phyloP scores from a whole-genome alignment of 2,113 vertebrate species.

The Vicugna pacos region DNA sequence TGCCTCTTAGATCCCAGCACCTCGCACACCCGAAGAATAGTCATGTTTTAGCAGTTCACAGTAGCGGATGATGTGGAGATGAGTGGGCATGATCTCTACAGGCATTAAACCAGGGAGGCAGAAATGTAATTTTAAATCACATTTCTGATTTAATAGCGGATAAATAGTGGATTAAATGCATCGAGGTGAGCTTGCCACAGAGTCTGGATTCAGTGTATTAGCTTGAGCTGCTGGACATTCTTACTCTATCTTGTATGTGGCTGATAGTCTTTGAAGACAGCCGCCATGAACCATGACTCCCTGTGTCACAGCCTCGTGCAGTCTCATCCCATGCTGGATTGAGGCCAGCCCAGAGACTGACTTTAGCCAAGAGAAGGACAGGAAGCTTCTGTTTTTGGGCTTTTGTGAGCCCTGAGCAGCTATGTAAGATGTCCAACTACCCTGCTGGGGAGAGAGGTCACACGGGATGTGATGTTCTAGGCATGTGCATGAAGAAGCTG shows the following conservation, averaged over 20 bases:
- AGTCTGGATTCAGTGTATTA: neutral
- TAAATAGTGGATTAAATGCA: neutral
- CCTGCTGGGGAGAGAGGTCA: neutral
- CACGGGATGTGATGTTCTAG: fast-evolving
- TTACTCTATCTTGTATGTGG: neutral
- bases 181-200: neutral
- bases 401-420: neutral
- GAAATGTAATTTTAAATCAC: neutral
- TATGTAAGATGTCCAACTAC: neutral
- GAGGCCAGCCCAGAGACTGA: neutral
- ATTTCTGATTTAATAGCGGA: neutral
- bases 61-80: neutral
- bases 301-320: fast-evolving
- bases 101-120: neutral
- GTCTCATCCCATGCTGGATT: neutral
- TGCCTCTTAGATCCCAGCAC: neutral
- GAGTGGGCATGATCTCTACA: neutral
- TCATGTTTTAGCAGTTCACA: neutral
- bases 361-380: neutral
- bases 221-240: neutral
- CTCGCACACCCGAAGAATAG: neutral
- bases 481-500: too few relatives aligned
- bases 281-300: neutral
- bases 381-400: neutral
- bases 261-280: neutral